phyloP scores from a whole-genome alignment of 2,888 invertebrate genomes.

The Liposcelis brunnea region DNA sequence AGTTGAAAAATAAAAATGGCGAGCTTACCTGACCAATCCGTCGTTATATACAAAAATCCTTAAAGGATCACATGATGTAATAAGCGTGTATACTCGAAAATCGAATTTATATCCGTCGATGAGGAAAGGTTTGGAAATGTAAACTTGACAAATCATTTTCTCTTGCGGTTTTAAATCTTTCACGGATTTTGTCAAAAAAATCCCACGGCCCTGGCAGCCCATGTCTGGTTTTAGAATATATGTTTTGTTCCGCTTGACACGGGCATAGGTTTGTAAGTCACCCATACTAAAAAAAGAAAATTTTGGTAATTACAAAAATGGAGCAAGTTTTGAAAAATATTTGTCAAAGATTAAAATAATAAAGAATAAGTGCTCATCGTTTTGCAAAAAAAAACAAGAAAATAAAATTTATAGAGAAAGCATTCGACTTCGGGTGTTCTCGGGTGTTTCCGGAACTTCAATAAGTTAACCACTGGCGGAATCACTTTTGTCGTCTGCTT shows the following conservation, averaged over 20 bases:
- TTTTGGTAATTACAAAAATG: too few species aligned
- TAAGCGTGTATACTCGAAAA: slow-evolving; percentile 68
- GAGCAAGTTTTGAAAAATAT: too few species aligned
- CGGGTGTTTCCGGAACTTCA: too few species aligned
- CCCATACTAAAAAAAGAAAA: slow-evolving; percentile 43
- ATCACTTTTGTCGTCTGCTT: too few species aligned
- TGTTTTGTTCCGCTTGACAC: slow-evolving; percentile 50
- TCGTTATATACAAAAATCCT: slow-evolving; percentile 82
- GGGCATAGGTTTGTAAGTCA: slow-evolving; percentile 53
- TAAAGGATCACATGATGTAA: slow-evolving; percentile 80
- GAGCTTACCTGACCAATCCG: slow-evolving; percentile 54
- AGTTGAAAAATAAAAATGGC: not conserved
- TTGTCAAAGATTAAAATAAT: too few species aligned
- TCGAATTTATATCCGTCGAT: slow-evolving; percentile 90
- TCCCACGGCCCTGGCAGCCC: slow-evolving; percentile 80
- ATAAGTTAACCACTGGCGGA: too few species aligned
- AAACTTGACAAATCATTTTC: slow-evolving; percentile 73
- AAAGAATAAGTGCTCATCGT: too few species aligned
- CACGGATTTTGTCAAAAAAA: slow-evolving; percentile 65
- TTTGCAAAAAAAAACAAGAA: too few species aligned
- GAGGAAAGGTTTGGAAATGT: slow-evolving; percentile 59
- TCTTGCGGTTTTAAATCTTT: slow-evolving; percentile 65
- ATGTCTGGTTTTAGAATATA: slow-evolving; percentile 85
- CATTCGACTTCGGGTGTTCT: too few species aligned
- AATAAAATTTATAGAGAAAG: too few species aligned